These are phyloP conservation scores for Pachycephala philippinensis DNA, from an alignment of 2,113 vertebrate genomes.

Conservation along the genomic window DNA sequence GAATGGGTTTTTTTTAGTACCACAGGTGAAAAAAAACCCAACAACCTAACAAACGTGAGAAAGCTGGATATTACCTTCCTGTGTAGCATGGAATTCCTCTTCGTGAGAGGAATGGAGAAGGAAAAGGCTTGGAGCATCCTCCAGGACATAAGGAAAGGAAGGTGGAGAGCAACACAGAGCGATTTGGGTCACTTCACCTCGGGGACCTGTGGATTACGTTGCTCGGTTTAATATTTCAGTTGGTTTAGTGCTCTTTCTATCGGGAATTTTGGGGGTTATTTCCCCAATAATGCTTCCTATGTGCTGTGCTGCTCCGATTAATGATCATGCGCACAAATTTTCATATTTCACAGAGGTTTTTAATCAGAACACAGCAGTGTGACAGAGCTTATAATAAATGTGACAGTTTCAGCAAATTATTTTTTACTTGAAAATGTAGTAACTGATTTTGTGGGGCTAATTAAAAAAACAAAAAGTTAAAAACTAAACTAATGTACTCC, in stretches of 20 bases:
- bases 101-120: neutral
- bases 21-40: neutral
- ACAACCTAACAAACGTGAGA: neutral
- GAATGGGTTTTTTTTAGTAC: neutral
- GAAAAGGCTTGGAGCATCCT: neutral
- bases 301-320: neutral
- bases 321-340: neutral
- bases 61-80: neutral
- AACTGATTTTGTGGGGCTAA: neutral
- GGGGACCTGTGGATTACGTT: neutral
- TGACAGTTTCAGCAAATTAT: neutral
- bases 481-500: neutral
- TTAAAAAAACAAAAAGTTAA: neutral
- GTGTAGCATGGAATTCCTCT: neutral
- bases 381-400: slow-evolving; percentile 8
- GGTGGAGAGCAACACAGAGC: neutral
- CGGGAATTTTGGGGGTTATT: neutral
- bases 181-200: neutral
- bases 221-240: neutral
- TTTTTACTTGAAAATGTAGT: neutral
- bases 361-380: slow-evolving; percentile 47
- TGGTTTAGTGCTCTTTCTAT: neutral
- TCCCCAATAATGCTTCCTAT: neutral
- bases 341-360: slow-evolving; percentile 35
- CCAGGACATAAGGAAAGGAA: neutral